Evolutionary conservation across 2,888 invertebrate genomes (phyloP).

Genomic region (Hololepta plana): DNA sequence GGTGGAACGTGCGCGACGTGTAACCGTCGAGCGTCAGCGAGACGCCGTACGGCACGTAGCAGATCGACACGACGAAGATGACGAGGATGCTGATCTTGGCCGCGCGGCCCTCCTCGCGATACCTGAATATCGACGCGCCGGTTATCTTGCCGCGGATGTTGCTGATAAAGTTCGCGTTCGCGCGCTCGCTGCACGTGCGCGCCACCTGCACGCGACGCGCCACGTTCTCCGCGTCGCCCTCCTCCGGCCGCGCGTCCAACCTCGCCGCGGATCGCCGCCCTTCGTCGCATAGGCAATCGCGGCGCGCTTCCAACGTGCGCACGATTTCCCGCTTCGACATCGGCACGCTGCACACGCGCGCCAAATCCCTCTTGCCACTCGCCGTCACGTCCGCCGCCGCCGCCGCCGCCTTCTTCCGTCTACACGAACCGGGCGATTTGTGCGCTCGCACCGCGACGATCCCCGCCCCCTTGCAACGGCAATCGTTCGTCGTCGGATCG

Average conservation of each 20-base stretch:
- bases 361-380: too few species aligned
- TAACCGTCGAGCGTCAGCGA: constrained; percentile 20
- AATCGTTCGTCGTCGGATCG: too few species aligned
- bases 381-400: too few species aligned
- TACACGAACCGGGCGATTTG: too few species aligned
- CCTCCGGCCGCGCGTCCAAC: background rate
- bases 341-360: constrained; percentile 6
- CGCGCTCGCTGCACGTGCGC: constrained; percentile 7
- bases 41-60: constrained; percentile 30
- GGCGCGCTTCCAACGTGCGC: constrained; percentile 2
- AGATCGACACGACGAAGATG: constrained; percentile 42
- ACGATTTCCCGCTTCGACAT: constrained; percentile 2
- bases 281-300: too few species aligned
- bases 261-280: background rate
- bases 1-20: constrained; percentile 23
- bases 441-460: too few species aligned
- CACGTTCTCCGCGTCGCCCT: constrained; percentile 1
- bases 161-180: constrained; percentile 37
- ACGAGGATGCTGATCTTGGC: constrained; percentile 71
- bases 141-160: constrained; percentile 51
- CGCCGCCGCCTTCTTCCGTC: too few species aligned
- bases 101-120: constrained; percentile 76
- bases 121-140: constrained; percentile 67
- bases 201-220: too few species aligned
- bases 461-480: too few species aligned